Evolutionary conservation across 2,113 vertebrate species (phyloP), one percentile per base, ranked within the genome.

Genomic region (Sphyrna mokarran): DNA sequence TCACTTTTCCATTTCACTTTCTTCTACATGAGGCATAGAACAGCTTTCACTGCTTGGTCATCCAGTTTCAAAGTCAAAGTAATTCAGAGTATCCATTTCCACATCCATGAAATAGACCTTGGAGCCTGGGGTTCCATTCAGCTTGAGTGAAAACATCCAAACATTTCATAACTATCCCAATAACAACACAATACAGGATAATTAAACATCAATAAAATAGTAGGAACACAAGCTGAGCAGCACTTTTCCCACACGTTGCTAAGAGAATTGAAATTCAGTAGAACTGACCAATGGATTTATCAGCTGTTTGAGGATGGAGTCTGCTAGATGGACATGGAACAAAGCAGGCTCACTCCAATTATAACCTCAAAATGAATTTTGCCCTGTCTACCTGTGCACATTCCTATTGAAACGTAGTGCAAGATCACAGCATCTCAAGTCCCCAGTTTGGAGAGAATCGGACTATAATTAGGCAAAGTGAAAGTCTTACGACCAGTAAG

Each of bases 51-150:
- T 97, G 40, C 96, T 97, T 13, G 97, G 97, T 95, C 97, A 97
- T 29, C 98, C 98, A 40, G 97, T 97, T 96, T 98, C 98, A 97
- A 99, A 98, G 97, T 99, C 98, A 94, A 99, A 98, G 96, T 98
- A 70, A 0, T 96, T 98, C 91, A 98, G 96, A 1, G 97, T 98
- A 97, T 99, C 98, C 98, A 98, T 98, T 96, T 99, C 99, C 87
- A 99, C 97, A 16, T 99, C 98, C 69, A 98, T 99, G 96, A 99
- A 98, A 97, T 98, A 99, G 95, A 99, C 98, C 97, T 97, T 99
- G 96, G 98, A 98, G 96, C 99, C 98, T 0, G 98, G 97, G 58
- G 97, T 98, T 0, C 97, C 97, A 91, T 98, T 98, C 0, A 95
- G 96, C 98, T 98, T 23, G 89, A 95, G 95, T 96, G 48, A 94